Percentiles rank a stretch among this genome's conserved stretches.
phyloP scores from a whole-genome alignment of 2,113 vertebrate genomes.

The Mystacornis crossleyi region DNA sequence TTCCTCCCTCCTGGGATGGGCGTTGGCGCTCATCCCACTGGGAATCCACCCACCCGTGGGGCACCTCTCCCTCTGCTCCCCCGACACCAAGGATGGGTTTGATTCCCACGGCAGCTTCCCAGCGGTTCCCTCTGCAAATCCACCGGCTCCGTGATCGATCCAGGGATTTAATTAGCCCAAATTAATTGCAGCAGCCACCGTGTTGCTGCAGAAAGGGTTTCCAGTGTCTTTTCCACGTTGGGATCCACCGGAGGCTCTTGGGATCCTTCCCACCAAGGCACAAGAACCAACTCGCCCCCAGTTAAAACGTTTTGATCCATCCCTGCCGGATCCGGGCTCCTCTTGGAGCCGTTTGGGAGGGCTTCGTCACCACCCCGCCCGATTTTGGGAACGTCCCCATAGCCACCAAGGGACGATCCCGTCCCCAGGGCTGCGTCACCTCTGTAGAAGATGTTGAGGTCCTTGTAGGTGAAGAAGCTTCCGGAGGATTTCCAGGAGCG shows the following conservation, averaged over 20 bases:
- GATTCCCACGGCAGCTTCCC: not conserved
- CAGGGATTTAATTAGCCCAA: not conserved
- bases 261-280: not conserved
- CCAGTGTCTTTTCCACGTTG: not conserved
- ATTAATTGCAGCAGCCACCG: not conserved
- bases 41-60: fast-evolving
- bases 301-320: fast-evolving
- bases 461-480: conserved; percentile 84
- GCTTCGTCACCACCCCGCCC: not conserved
- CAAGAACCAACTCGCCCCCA: not conserved
- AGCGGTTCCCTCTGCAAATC: fast-evolving
- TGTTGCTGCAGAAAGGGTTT: not conserved
- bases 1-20: fast-evolving
- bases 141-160: fast-evolving
- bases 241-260: fast-evolving
- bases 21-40: fast-evolving
- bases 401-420: not conserved
- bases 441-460: conserved; percentile 88
- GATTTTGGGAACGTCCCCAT: fast-evolving
- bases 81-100: not conserved
- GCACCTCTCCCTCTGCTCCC: not conserved
- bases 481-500: conserved; percentile 84
- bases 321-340: not conserved
- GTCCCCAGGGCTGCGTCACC: conserved; percentile 58
- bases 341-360: not conserved